Percentiles rank a stretch among this genome's conserved stretches.
Conservation (phyloP, 2,888 invertebrate genomes). For the Gibbula magus region DNA sequence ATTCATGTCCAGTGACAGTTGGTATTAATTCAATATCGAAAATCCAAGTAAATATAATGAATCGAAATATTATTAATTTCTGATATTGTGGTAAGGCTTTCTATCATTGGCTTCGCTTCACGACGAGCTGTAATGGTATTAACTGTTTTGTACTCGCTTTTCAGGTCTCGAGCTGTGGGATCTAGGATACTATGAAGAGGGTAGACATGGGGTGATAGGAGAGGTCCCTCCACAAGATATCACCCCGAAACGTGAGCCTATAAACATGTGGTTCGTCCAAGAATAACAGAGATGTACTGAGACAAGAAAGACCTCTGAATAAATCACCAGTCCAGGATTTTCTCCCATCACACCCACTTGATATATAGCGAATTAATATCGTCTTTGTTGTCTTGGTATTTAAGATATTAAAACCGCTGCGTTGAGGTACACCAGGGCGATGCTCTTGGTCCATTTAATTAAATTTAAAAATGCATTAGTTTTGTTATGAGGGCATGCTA, state of each 20-base stretch:
- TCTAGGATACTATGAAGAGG: slow-evolving; percentile 5
- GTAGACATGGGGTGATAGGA: background rate
- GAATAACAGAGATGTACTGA: slow-evolving; percentile 2
- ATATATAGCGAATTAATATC: slow-evolving; percentile 13
- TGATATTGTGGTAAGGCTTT: background rate
- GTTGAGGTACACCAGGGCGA: background rate
- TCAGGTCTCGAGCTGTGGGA: background rate
- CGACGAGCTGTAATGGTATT: background rate
- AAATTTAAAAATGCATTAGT: slow-evolving; percentile 13
- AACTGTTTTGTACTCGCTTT: slow-evolving; percentile 19
- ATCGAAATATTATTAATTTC: background rate
- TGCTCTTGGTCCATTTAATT: background rate
- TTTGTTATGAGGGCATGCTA: background rate
- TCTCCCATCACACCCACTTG: background rate
- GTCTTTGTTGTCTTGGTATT: background rate
- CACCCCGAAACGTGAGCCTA: background rate
- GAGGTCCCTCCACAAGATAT: background rate
- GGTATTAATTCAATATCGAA: background rate
- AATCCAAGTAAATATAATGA: background rate
- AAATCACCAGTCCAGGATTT: slow-evolving; percentile 10
- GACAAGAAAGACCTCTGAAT: background rate
- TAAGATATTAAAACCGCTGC: background rate
- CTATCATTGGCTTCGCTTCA: background rate
- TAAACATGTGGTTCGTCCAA: slow-evolving; percentile 1
- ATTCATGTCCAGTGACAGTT: background rate